These are phyloP conservation scores for Copsychus sechellarum DNA, from an alignment of 2,113 vertebrate species.

Conservation along the genomic window DNA sequence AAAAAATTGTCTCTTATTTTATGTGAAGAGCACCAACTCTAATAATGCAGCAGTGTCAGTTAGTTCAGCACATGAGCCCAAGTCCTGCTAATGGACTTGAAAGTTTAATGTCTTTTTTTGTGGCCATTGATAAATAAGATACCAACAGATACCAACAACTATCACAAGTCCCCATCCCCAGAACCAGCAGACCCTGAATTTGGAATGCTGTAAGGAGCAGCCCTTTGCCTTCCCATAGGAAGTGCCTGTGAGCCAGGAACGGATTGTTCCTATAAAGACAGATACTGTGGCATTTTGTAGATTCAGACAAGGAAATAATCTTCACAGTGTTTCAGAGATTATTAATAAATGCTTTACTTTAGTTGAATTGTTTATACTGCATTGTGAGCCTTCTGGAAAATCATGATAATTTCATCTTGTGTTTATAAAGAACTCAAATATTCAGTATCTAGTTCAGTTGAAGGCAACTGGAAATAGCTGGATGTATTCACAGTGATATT, in stretches of 20 bases:
- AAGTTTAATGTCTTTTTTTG: background rate
- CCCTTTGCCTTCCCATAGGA: background rate
- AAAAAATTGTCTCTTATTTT: background rate
- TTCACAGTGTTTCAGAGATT: background rate
- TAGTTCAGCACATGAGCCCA: background rate
- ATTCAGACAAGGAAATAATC: background rate
- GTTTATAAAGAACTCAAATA: background rate
- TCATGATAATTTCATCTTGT: background rate
- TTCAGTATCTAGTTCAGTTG: background rate
- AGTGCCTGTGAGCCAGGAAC: background rate
- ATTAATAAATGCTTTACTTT: conserved; percentile 7
- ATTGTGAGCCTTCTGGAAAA: conserved; percentile 5
- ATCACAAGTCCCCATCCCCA: background rate
- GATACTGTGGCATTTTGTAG: background rate
- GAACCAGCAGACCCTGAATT: background rate
- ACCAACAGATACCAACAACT: background rate
- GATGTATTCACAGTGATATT: background rate
- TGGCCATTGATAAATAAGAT: background rate
- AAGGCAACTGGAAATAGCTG: background rate
- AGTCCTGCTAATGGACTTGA: background rate
- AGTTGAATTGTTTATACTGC: background rate
- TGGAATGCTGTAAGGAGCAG: background rate
- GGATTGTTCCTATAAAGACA: background rate
- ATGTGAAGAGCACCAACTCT: background rate
- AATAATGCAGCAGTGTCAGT: background rate